These are phyloP conservation scores for Patella depressa DNA, from an alignment of 2,888 invertebrate genomes.

Conservation along the genomic window DNA sequence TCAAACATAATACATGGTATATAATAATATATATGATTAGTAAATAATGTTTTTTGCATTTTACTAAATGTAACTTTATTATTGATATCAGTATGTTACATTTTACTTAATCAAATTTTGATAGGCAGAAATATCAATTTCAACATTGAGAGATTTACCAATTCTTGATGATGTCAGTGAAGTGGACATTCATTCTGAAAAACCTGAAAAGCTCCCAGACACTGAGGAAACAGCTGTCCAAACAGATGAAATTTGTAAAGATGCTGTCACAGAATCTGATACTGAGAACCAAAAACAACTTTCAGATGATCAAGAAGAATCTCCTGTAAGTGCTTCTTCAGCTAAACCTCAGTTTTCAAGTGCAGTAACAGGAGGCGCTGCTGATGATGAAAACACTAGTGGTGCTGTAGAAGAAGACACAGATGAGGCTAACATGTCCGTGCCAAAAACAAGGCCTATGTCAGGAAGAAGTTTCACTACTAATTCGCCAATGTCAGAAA, in stretches of 20 bases:
- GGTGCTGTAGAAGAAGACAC: background rate
- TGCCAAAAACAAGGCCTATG: background rate
- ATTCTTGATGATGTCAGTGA: slow-evolving; percentile 4
- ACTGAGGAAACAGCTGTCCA: background rate
- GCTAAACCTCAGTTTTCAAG: background rate
- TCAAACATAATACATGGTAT: no score
- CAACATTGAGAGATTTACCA: slow-evolving; percentile 5
- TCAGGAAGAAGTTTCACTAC: background rate
- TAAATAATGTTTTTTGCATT: no score
- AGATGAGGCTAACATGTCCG: background rate
- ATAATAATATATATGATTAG: no score
- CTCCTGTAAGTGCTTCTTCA: background rate
- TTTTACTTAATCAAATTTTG: no score
- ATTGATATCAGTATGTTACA: no score
- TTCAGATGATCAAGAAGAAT: background rate
- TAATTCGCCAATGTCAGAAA: background rate
- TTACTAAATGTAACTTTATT: no score
- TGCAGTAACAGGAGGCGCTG: background rate
- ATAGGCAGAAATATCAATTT: no score
- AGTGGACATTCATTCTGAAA: background rate
- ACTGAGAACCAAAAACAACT: background rate
- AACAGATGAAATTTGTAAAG: background rate
- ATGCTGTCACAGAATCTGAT: background rate
- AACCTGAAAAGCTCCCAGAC: background rate
- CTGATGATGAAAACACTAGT: background rate